Base-by-base conservation (phyloP, 2,113 vertebrate genomes). In the Pelodiscus sinensis region DNA sequence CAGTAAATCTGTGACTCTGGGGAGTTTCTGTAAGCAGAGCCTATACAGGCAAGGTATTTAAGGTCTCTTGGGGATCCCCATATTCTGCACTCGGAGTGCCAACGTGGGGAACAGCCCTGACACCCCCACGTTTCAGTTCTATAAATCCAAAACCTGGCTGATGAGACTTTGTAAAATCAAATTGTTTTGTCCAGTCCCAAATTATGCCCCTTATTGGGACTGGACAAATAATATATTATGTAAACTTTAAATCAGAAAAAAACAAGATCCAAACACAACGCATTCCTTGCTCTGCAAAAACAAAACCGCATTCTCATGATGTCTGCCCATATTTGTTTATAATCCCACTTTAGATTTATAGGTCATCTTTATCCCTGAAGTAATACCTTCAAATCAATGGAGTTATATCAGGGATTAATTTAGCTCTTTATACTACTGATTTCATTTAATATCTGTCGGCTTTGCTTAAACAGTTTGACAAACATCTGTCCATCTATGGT, bases 321-420 rank as follows among this genome's bases (percentile, higher is more conserved):
- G 85, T 84, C 81, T 85, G 35, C 4, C 13, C n/a, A 21, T 31
- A 8, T 79, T 87, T 85, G 27, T 82, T 90, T 92, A 87, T 6
- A 75, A 75, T 79, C 16, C 51, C 81, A 60, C 11, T n/a, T 50
- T 58, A 55, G 44, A 2, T 73, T 88, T 56, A 27, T 10, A 79
- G 62, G 4, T 16, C 54, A 75, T 75, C 44, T 15, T 21, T 82
- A 83, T 87, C 79, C 86, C 73, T 82, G 90, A 81, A n/a, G 15
- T 51, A 92, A 7, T 6, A 81, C 12, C 9, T 89, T n/a, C 54
- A 81, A 31, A 52, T n/a, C 11, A 9, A 0, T 50, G 10, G 44
- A 25, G 22, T 50, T 50, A 50, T 79, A 54, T 2, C 54, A 85
- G 62, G 51, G 82, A 85, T 58, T 81, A 91, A 87, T 60, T 38